Conservation (phyloP, 1,140 invertebrate species). For the Sitobion miscanthi region DNA sequence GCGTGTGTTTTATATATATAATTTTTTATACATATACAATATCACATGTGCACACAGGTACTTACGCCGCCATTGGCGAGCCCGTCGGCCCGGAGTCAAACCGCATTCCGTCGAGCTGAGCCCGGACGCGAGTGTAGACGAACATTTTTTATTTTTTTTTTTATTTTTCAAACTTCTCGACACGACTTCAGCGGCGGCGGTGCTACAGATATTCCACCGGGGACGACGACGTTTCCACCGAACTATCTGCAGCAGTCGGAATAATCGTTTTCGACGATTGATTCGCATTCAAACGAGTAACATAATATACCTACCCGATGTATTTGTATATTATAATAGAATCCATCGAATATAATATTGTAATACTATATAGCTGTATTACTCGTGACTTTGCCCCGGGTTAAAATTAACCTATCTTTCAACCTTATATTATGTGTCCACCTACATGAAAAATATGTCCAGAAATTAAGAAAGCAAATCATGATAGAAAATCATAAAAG, state of each 20-base stretch:
- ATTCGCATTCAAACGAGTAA: neutral
- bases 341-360: too few relatives aligned
- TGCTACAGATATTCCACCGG: neutral
- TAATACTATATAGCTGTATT: too few relatives aligned
- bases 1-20: neutral
- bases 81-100: neutral
- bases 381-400: too few relatives aligned
- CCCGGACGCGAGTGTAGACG: neutral
- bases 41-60: neutral
- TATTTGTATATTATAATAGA: too few relatives aligned
- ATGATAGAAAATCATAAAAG: too few relatives aligned
- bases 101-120: neutral
- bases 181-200: too few relatives aligned
- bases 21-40: neutral
- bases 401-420: too few relatives aligned
- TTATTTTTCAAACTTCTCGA: neutral
- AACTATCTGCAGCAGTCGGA: neutral
- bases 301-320: neutral
- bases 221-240: neutral
- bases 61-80: neutral
- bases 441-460: too few relatives aligned
- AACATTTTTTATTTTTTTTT: neutral
- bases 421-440: too few relatives aligned
- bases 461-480: too few relatives aligned
- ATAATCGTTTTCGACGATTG: neutral